A percentile compares a stretch with the other conserved stretches of the same genome.
Evolutionary conservation across 2,797 vertebrate genomes (phyloP).

Genomic region (Falco columbarius): DNA sequence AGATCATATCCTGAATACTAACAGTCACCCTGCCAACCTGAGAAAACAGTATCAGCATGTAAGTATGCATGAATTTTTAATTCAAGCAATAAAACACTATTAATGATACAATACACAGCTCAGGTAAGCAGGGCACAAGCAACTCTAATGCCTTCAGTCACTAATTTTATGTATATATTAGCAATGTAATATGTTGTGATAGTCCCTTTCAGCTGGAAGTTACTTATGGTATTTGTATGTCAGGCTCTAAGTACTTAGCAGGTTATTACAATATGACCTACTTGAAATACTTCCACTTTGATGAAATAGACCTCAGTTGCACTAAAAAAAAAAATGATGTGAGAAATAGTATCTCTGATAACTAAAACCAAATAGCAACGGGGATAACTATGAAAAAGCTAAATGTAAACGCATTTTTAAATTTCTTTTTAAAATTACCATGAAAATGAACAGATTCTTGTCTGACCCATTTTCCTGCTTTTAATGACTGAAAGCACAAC

Average conservation of each 20-base stretch:
- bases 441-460: neutral
- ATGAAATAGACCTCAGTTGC: neutral
- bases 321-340: neutral
- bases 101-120: neutral
- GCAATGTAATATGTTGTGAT: neutral
- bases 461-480: neutral
- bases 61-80: constrained; percentile 1
- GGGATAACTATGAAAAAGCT: neutral
- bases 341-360: neutral
- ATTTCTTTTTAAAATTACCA: neutral
- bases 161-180: neutral
- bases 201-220: neutral
- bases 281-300: neutral
- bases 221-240: neutral
- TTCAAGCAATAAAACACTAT: neutral
- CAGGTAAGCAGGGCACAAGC: neutral
- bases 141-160: neutral
- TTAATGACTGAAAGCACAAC: neutral
- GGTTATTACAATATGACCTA: neutral
- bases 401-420: neutral
- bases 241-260: neutral
- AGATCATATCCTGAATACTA: constrained; percentile 26
- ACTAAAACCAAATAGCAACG: neutral
- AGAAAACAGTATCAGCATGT: neutral
- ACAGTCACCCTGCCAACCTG: neutral